These are phyloP conservation scores for Drosophila sproati DNA, from an alignment of 1,140 invertebrate genomes.

Conservation along the genomic window DNA sequence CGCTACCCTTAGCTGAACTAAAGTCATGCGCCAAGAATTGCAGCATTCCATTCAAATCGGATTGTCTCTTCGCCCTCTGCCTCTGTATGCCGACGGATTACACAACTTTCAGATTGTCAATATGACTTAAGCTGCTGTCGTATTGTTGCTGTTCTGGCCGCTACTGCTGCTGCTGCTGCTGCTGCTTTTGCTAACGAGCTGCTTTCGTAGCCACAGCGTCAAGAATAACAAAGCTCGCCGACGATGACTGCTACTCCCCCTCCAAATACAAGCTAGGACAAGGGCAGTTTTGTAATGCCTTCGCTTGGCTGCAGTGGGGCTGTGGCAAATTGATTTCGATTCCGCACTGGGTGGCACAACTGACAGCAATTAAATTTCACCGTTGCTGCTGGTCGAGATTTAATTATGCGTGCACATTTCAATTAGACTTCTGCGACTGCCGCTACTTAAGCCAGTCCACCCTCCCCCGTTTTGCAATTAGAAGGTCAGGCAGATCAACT, in stretches of 20 bases:
- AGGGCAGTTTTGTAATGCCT: conserved; percentile 61
- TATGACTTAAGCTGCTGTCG: conserved; percentile 65
- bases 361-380: conserved; percentile 58
- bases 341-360: conserved; percentile 27
- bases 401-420: conserved; percentile 74
- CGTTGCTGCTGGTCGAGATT: conserved; percentile 49
- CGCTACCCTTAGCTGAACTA: conserved; percentile 40
- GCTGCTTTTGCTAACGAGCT: conserved; percentile 64
- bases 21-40: conserved; percentile 21
- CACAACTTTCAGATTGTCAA: conserved; percentile 68
- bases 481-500: conserved; percentile 11
- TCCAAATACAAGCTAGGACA: conserved; percentile 4
- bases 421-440: conserved; percentile 44
- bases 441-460: conserved; percentile 4
- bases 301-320: conserved; percentile 21
- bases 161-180: conserved; percentile 51
- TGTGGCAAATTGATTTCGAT: conserved; percentile 62
- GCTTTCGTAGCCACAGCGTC: conserved; percentile 68
- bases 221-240: conserved; percentile 67
- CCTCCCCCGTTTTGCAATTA: conserved; percentile 13
- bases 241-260: not conserved
- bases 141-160: conserved; percentile 44
- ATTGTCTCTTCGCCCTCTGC: conserved; percentile 23
- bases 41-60: conserved; percentile 51
- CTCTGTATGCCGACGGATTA: conserved; percentile 56